Percentiles rank a stretch among this genome's conserved stretches.
These are phyloP conservation scores for Babyrousa celebensis DNA, from an alignment of 2,797 vertebrate genomes.

Conservation along the genomic window DNA sequence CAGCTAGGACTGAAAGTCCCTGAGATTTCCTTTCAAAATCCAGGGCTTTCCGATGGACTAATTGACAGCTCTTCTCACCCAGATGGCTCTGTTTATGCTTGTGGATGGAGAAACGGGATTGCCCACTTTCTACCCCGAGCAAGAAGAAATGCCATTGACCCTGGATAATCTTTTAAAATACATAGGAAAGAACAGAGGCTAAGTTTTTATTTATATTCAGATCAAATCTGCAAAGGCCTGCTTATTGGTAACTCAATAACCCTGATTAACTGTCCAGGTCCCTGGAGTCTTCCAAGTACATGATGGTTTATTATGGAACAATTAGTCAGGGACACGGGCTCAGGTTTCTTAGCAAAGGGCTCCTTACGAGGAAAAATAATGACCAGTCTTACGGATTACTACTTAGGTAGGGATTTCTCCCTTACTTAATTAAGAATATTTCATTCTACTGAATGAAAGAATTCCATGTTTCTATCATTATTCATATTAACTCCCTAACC, in stretches of 20 bases:
- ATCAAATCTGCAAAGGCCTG: neutral
- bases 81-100: constrained; percentile 81
- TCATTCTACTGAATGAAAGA: constrained; percentile 12
- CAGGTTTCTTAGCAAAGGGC: constrained; percentile 43
- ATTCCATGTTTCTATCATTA: neutral
- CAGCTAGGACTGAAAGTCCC: neutral
- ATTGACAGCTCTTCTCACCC: constrained; percentile 36
- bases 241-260: constrained; percentile 76
- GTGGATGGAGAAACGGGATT: constrained; percentile 76
- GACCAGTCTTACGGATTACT: neutral
- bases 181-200: constrained; percentile 78
- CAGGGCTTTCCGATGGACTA: constrained; percentile 76
- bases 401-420: constrained; percentile 40
- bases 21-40: constrained; percentile 81
- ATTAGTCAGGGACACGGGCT: constrained; percentile 21
- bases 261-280: constrained; percentile 73
- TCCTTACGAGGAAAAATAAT: constrained; percentile 39
- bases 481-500: constrained; percentile 37
- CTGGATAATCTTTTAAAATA: constrained; percentile 79
- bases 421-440: constrained; percentile 13
- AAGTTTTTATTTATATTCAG: constrained; percentile 76
- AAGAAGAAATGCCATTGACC: constrained; percentile 83
- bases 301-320: constrained; percentile 54
- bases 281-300: neutral
- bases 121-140: constrained; percentile 7